phyloP scores from a whole-genome alignment of 1,140 invertebrate genomes.

The Drosophila kurseongensis region DNA sequence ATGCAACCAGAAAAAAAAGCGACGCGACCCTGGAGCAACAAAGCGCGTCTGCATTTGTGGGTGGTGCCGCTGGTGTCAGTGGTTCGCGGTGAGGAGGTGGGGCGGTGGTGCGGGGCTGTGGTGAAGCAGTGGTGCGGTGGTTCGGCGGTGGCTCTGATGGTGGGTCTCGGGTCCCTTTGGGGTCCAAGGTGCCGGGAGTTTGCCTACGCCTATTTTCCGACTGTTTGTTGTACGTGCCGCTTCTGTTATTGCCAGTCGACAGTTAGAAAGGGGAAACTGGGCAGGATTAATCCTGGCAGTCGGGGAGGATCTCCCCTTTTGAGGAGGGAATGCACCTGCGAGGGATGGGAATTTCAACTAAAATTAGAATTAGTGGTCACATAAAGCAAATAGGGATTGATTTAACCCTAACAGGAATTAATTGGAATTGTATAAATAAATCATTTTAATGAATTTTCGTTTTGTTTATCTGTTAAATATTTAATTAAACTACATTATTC shows the following conservation, averaged over 20 bases:
- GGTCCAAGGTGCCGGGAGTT: constrained; percentile 44
- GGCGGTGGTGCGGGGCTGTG: constrained; percentile 2
- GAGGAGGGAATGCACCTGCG: neutral
- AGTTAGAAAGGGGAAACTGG: constrained; percentile 5
- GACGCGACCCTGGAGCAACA: constrained; percentile 58
- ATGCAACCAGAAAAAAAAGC: constrained; percentile 38
- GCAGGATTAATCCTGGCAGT: neutral
- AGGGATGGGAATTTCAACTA: constrained; percentile 11
- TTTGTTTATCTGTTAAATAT: too few relatives aligned
- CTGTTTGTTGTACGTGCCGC: constrained; percentile 57
- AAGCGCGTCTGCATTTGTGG: constrained; percentile 72
- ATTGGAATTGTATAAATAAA: too few relatives aligned
- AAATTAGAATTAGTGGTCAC: constrained; percentile 9
- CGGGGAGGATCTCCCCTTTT: neutral
- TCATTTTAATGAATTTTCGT: too few relatives aligned
- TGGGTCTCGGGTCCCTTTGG: constrained; percentile 20
- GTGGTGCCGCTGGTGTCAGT: constrained; percentile 48
- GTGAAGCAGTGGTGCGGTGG: constrained; percentile 3
- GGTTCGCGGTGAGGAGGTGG: constrained; percentile 2
- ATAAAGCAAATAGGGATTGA: neutral
- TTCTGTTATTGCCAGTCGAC: constrained; percentile 32
- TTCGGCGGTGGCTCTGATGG: constrained; percentile 2
- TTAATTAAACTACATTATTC: too few relatives aligned
- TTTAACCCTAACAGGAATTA: too few relatives aligned
- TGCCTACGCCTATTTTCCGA: constrained; percentile 35